A percentile compares a stretch with the other conserved stretches of the same genome.
These are phyloP conservation scores for Ormyrus pomaceus DNA, from an alignment of 2,888 invertebrate genomes.

Conservation along the genomic window DNA sequence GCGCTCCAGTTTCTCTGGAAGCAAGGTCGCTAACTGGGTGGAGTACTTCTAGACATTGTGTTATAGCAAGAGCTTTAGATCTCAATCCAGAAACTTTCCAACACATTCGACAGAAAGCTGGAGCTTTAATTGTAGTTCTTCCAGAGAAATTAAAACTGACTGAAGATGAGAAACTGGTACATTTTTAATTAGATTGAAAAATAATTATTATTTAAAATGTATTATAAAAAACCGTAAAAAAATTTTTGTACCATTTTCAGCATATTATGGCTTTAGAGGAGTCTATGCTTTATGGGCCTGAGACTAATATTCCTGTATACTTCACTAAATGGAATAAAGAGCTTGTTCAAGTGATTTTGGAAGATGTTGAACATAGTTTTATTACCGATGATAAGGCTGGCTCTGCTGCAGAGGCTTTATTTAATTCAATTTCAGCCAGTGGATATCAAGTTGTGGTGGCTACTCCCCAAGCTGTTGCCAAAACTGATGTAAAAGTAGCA, in stretches of 20 bases:
- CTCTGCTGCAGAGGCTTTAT: constrained; percentile 89
- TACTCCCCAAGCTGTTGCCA: constrained; percentile 83
- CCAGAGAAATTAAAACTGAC: constrained; percentile 84
- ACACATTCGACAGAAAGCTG: constrained; percentile 87
- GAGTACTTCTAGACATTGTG: constrained; percentile 93
- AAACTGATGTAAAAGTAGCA: constrained; percentile 89
- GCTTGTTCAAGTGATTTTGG: constrained; percentile 82
- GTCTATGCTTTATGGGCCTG: constrained; percentile 86
- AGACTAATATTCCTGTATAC: constrained; percentile 91
- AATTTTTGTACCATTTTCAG: constrained; percentile 74
- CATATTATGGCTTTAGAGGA: constrained; percentile 88
- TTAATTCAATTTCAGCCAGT: constrained; percentile 93
- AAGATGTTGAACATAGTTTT: constrained; percentile 84
- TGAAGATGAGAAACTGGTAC: constrained; percentile 83
- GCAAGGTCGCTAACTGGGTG: constrained; percentile 90
- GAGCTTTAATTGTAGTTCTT: constrained; percentile 89
- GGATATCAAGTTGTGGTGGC: constrained; percentile 95
- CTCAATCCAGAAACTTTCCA: constrained; percentile 87
- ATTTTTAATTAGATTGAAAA: constrained; percentile 2
- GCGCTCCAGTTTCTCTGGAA: constrained; percentile 90
- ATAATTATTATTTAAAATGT: background rate
- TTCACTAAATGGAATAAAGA: constrained; percentile 87
- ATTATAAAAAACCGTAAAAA: constrained; percentile 20
- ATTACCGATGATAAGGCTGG: constrained; percentile 83
- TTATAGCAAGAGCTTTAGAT: constrained; percentile 88